Percentiles rank a stretch among this genome's conserved stretches.
phyloP scores from a whole-genome alignment of 2,797 vertebrate species.

The Megaceryle alcyon region DNA sequence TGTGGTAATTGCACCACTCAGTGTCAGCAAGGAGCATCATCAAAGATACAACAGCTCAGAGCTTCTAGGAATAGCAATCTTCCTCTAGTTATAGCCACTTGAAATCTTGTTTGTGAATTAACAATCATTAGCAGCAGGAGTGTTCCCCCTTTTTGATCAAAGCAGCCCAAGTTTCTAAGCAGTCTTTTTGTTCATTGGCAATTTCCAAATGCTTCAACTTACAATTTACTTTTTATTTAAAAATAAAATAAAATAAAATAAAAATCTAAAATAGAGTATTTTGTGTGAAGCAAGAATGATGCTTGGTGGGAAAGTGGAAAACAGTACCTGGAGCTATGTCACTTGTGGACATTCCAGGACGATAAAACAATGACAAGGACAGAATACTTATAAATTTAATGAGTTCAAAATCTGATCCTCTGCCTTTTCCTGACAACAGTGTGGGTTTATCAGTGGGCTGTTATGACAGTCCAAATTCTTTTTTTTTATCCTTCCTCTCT shows the following conservation, averaged over 20 bases:
- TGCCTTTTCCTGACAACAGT: background rate
- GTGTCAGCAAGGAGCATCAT: constrained; percentile 54
- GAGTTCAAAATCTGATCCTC: background rate
- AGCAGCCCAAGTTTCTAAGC: background rate
- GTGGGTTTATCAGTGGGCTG: background rate
- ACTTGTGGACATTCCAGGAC: accelerated
- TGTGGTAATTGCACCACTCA: constrained; percentile 59
- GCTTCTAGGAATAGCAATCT: background rate
- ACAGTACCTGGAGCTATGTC: background rate
- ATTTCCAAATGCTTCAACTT: background rate
- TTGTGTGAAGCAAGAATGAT: background rate
- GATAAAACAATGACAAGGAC: background rate
- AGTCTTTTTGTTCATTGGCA: background rate
- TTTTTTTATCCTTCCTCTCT: background rate
- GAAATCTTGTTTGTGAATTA: constrained; percentile 62
- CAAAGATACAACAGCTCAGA: constrained; percentile 26
- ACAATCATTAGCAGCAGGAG: constrained; percentile 6
- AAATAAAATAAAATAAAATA: background rate
- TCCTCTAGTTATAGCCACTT: background rate
- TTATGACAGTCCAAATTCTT: background rate
- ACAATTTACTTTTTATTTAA: background rate
- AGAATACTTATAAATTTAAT: background rate
- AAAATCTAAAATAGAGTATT: background rate
- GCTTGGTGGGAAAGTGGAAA: background rate
- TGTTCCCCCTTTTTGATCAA: background rate